phyloP scores from a whole-genome alignment of 2,888 invertebrate species.

The Acronicta leporina region DNA sequence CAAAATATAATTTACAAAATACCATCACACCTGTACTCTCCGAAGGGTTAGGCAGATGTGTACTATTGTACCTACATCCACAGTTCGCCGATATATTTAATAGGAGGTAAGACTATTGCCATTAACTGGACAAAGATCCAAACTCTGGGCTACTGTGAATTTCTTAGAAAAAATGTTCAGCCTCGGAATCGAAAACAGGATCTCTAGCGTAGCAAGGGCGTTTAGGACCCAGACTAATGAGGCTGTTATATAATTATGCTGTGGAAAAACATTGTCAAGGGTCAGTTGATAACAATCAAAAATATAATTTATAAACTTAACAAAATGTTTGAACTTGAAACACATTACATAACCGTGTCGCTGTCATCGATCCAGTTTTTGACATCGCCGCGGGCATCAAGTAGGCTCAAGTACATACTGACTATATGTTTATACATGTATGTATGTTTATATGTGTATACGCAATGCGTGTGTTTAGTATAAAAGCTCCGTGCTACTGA shows the following conservation, averaged over 20 bases:
- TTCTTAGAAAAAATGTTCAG: too few species aligned
- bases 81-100: too few species aligned
- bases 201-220: too few species aligned
- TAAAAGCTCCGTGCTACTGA: constrained; percentile 69
- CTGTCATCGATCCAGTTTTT: constrained; percentile 54
- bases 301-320: constrained; percentile 26
- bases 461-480: constrained; percentile 60
- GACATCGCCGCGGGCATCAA: constrained; percentile 54
- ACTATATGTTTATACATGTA: constrained; percentile 39
- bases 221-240: too few species aligned
- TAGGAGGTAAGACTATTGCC: too few species aligned
- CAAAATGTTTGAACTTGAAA: constrained; percentile 52
- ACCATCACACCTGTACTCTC: too few species aligned
- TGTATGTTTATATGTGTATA: constrained; percentile 49
- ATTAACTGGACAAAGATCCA: too few species aligned
- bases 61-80: too few species aligned
- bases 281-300: constrained; percentile 3
- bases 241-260: neutral
- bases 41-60: too few species aligned
- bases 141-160: too few species aligned
- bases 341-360: constrained; percentile 44
- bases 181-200: too few species aligned
- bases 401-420: constrained; percentile 45
- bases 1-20: too few species aligned
- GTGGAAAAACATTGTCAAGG: neutral